Conservation (phyloP, 2,113 vertebrate species). For the Archocentrus centrarchus region DNA sequence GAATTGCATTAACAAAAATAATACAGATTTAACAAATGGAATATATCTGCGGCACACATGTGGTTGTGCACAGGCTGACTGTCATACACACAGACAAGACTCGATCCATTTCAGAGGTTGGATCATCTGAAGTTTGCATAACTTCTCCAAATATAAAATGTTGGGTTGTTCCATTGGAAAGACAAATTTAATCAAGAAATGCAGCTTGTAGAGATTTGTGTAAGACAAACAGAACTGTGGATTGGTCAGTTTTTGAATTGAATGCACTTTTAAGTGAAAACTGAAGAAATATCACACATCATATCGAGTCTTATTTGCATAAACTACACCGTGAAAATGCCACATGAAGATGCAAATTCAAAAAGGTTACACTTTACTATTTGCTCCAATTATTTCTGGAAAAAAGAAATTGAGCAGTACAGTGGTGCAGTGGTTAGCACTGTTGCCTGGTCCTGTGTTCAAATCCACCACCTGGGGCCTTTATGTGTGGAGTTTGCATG, state of each 20-base stretch:
- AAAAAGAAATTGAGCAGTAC: not conserved
- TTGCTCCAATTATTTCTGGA: not conserved
- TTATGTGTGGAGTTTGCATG: too few relatives aligned
- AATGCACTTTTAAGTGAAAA: not conserved
- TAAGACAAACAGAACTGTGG: not conserved
- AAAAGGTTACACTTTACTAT: not conserved
- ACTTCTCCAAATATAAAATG: not conserved
- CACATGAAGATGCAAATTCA: not conserved
- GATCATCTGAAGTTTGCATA: not conserved
- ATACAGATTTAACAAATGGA: not conserved
- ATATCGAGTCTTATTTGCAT: not conserved
- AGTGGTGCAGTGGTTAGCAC: too few relatives aligned
- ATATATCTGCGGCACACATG: not conserved
- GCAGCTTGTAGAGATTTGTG: not conserved
- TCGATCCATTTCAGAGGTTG: not conserved
- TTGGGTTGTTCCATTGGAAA: not conserved
- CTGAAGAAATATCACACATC: not conserved
- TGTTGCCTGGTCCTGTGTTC: too few relatives aligned
- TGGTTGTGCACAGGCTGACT: not conserved
- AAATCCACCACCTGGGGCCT: too few relatives aligned
- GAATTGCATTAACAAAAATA: slow-evolving; percentile 2
- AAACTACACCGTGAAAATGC: not conserved
- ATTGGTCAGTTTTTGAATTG: not conserved
- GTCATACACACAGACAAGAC: not conserved
- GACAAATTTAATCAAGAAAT: not conserved